Evolutionary conservation across 2,888 invertebrate species (phyloP), one percentile per base, ranked within the genome.

Genomic region (Rhodophaea formosa): DNA sequence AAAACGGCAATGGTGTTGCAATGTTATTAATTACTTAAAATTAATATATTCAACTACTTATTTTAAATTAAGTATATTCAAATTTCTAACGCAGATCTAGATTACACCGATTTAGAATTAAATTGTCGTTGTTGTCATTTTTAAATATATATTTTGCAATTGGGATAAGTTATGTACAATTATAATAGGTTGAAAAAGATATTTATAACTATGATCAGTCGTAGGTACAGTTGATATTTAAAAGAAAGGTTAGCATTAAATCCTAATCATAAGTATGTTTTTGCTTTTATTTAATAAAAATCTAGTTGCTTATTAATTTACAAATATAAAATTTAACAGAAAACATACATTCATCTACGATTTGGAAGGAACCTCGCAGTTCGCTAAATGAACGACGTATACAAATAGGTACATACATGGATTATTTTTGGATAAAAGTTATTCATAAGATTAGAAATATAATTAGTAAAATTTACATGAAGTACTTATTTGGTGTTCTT

Each of bases 21-120:
- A 68, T 74, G 66, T 82, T 78, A 79, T 79, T 75, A 80, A 72
- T 78, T 76, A 74, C 73, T 80, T 80, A 67, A 64, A 63, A 63
- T 68, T 65, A 64, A 71, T 59, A 59, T 60, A 64, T 60, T 61
- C 45, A 65, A 67, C 61, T 68, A 67, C 58, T 60, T 65, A 62
- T 56, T 51, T 57, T 62, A 67, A 59, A 63, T 61, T 60, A 61
- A 58, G 53, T 63, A 60, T 57, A 43, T 62, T 62, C 35, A 64
- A 62, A 59, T 62, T 54, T 58, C 62, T 62, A 65, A 63, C 53
- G 54, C 61, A 64, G 67, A 79, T 70, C 82, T 86, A 86, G 69
- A 69, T 77, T 82, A 87, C 82, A 86, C 68, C 78, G 70, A 89
- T 90, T 91, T 91, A 91, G 90, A 91, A 91, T 90, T 87, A 90